Evolutionary conservation across 2,113 vertebrate genomes (phyloP).

Genomic region (Athene noctua): DNA sequence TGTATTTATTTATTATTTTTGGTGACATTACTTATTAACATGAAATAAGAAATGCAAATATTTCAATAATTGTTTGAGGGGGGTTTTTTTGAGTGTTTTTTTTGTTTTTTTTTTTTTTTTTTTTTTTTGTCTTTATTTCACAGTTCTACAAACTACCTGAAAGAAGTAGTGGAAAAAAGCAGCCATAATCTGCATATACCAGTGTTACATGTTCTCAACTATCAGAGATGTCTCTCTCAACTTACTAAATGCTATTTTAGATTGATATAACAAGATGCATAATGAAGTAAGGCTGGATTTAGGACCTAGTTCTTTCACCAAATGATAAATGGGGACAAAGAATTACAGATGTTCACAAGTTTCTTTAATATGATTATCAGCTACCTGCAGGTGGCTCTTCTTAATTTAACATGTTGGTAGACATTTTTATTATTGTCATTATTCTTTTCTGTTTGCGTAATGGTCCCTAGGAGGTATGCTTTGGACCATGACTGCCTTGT

Average conservation of each 20-base stretch:
- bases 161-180: background rate
- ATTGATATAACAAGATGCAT: background rate
- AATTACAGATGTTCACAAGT: slow-evolving; percentile 17
- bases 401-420: slow-evolving; percentile 16
- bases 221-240: background rate
- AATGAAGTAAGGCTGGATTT: background rate
- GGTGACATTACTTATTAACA: background rate
- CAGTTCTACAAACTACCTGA: background rate
- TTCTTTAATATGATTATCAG: slow-evolving; percentile 42
- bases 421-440: slow-evolving; percentile 20
- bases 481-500: background rate
- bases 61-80: background rate
- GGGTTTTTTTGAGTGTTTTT: no score
- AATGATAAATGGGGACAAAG: background rate
- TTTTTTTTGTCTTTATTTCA: background rate
- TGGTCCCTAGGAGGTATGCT: background rate
- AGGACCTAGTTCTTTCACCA: background rate
- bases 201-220: background rate
- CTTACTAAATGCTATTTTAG: background rate
- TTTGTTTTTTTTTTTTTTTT: accelerated
- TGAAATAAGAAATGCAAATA: slow-evolving; percentile 44
- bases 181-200: background rate
- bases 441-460: background rate
- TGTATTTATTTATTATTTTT: background rate
- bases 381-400: slow-evolving; percentile 1